Evolutionary conservation across 23 tunicate genomes (phyloP).

Genomic region (Trididemnum miniatum): DNA sequence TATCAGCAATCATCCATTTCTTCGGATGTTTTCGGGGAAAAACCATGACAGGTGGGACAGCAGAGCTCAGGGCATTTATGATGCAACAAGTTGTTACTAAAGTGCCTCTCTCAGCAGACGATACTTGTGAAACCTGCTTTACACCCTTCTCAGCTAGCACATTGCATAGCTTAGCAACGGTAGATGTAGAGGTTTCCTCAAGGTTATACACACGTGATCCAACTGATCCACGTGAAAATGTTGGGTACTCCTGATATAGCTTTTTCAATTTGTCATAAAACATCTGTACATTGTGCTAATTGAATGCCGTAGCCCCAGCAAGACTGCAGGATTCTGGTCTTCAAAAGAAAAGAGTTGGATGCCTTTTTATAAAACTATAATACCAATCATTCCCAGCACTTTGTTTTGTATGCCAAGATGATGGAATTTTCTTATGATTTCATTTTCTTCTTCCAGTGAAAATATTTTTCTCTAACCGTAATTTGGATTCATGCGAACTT

Average conservation of each 20-base stretch:
- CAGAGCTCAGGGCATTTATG: constrained; percentile 26
- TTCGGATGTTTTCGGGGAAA: constrained; percentile 30
- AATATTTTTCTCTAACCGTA: background rate
- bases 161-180: constrained; percentile 12
- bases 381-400: constrained; percentile 38
- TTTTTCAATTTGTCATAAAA: constrained; percentile 28
- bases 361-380: constrained; percentile 19
- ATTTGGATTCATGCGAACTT: background rate
- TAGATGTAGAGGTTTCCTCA: constrained; percentile 26
- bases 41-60: constrained; percentile 21
- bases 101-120: constrained; percentile 24
- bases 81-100: constrained; percentile 35
- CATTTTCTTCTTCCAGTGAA: background rate
- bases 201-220: constrained; percentile 22
- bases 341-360: background rate
- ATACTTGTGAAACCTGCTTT: constrained; percentile 36
- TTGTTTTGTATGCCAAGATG: background rate
- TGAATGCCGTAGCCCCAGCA: constrained; percentile 25
- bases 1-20: constrained; percentile 2
- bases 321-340: constrained; percentile 32
- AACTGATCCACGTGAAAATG: background rate
- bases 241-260: background rate
- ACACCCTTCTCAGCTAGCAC: constrained; percentile 7
- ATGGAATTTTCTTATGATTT: constrained; percentile 5
- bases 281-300: background rate